These are phyloP conservation scores for Coelopa frigida DNA, from an alignment of 1,140 invertebrate genomes.

Conservation along the genomic window DNA sequence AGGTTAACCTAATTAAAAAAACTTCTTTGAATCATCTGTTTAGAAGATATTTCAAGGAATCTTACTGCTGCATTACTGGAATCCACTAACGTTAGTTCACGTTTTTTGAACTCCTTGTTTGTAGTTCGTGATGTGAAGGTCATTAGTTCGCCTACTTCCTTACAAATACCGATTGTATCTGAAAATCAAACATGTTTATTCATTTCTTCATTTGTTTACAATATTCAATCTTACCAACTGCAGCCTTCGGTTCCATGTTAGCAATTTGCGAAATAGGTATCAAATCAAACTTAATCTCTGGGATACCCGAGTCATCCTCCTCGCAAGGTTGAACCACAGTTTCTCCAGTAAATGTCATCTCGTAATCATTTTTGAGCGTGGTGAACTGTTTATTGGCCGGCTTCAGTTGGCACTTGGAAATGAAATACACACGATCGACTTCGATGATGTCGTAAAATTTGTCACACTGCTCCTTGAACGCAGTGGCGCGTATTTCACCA, in stretches of 20 bases:
- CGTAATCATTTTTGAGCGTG: conserved; percentile 87
- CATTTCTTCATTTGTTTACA: background rate
- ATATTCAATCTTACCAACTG: conserved; percentile 55
- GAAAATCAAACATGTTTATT: conserved; percentile 29
- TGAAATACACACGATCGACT: conserved; percentile 79
- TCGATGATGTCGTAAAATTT: conserved; percentile 87
- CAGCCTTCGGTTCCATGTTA: conserved; percentile 55
- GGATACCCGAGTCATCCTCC: conserved; percentile 55
- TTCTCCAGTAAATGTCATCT: conserved; percentile 83
- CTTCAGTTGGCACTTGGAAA: conserved; percentile 75
- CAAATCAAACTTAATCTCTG: conserved; percentile 78
- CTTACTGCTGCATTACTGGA: conserved; percentile 67
- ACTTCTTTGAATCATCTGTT: background rate
- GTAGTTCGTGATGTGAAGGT: conserved; percentile 64
- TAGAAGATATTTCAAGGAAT: background rate
- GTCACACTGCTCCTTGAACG: conserved; percentile 84
- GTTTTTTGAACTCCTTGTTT: conserved; percentile 79
- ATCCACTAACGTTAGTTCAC: conserved; percentile 85
- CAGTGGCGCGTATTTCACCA: conserved; percentile 92
- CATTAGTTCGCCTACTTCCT: conserved; percentile 62
- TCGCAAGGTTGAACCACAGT: conserved; percentile 67
- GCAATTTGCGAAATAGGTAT: conserved; percentile 69
- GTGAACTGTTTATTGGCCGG: conserved; percentile 87
- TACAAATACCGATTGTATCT: conserved; percentile 91
- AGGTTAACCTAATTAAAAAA: conserved; percentile 50